phyloP scores from a whole-genome alignment of 2,888 invertebrate species.

The Protodeltote pygarga region DNA sequence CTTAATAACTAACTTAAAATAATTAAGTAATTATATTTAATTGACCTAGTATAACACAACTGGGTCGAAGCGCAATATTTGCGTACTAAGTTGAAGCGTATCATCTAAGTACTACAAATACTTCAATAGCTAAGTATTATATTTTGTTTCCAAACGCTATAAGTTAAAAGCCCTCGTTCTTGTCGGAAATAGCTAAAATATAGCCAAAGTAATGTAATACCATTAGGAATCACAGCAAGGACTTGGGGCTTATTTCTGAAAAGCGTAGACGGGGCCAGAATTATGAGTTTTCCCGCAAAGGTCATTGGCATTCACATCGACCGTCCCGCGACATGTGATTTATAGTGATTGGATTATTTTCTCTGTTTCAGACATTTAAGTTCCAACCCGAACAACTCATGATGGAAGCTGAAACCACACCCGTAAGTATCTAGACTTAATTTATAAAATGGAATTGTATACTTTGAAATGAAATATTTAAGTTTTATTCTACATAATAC shows the following conservation, averaged over 20 bases:
- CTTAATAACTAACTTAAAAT: too few relatives aligned
- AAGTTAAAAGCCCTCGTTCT: too few relatives aligned
- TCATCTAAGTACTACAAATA: too few relatives aligned
- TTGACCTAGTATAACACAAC: too few relatives aligned
- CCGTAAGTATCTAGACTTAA: constrained; percentile 72
- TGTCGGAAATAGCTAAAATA: too few relatives aligned
- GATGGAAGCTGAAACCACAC: constrained; percentile 75
- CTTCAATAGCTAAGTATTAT: too few relatives aligned
- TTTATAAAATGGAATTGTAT: constrained; percentile 3
- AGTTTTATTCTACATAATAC: constrained; percentile 43
- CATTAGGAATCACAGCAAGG: constrained; percentile 24
- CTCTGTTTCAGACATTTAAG: constrained; percentile 73
- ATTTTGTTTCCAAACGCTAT: too few relatives aligned
- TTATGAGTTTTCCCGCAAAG: constrained; percentile 52
- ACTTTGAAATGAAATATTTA: constrained; percentile 19
- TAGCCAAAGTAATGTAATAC: too few relatives aligned
- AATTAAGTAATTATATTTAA: too few relatives aligned
- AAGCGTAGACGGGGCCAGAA: constrained; percentile 42
- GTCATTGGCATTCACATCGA: constrained; percentile 55
- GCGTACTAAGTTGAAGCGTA: too few relatives aligned
- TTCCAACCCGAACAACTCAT: constrained; percentile 59
- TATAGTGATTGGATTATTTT: constrained; percentile 48
- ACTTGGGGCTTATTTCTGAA: constrained; percentile 32
- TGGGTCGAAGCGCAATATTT: too few relatives aligned
- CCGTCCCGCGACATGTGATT: constrained; percentile 46